Conservation (phyloP, 2,888 invertebrate species). For the Boloria selene region DNA sequence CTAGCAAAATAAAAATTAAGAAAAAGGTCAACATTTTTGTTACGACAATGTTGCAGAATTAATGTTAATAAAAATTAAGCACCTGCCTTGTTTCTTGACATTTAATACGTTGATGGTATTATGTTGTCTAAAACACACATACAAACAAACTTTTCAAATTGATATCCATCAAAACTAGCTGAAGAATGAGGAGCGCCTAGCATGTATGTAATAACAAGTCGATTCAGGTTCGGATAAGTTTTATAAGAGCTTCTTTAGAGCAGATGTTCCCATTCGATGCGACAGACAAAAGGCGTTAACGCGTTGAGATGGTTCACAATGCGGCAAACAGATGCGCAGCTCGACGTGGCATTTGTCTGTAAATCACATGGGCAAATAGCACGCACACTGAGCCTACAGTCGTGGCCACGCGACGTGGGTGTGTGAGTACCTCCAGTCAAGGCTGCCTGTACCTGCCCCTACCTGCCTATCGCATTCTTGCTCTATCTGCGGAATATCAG, state of each 20-base stretch:
- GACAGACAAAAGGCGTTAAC: slow-evolving; percentile 72
- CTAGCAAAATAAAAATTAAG: too few relatives aligned
- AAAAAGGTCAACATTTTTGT: too few relatives aligned
- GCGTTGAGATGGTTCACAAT: slow-evolving; percentile 67
- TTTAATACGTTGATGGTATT: neutral
- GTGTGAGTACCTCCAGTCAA: slow-evolving; percentile 45
- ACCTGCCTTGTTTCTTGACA: too few relatives aligned
- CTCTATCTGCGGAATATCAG: slow-evolving; percentile 70
- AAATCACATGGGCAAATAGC: slow-evolving; percentile 76
- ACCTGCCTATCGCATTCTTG: slow-evolving; percentile 73
- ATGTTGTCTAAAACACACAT: slow-evolving; percentile 12
- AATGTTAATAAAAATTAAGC: too few relatives aligned
- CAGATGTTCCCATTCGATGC: slow-evolving; percentile 65
- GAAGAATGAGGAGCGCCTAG: slow-evolving; percentile 22
- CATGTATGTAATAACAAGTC: slow-evolving; percentile 25
- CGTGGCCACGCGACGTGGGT: slow-evolving; percentile 34
- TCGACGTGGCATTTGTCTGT: slow-evolving; percentile 73
- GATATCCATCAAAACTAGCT: slow-evolving; percentile 16
- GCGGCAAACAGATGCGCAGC: slow-evolving; percentile 72
- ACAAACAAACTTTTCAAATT: slow-evolving; percentile 17
- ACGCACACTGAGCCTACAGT: slow-evolving; percentile 51
- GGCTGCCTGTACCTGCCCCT: slow-evolving; percentile 60
- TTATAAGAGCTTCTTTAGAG: slow-evolving; percentile 57
- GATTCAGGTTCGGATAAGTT: slow-evolving; percentile 36
- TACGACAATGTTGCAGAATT: too few relatives aligned